phyloP scores from a whole-genome alignment of 2,888 invertebrate species.

The Cheilosia grossa region DNA sequence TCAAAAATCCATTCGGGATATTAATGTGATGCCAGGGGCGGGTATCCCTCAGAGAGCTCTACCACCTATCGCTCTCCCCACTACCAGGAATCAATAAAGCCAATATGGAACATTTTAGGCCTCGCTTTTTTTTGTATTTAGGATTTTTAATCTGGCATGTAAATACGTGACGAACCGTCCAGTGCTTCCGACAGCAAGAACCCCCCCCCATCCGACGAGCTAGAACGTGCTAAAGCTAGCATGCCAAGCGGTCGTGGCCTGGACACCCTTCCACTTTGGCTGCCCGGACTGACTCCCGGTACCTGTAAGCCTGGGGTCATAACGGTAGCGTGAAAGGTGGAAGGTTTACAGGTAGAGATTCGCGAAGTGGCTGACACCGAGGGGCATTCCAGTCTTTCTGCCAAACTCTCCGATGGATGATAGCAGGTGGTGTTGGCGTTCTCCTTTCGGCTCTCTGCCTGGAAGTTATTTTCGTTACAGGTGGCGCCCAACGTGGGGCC shows the following conservation, averaged over 20 bases:
- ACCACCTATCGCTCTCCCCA: too few relatives aligned
- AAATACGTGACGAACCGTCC: background rate
- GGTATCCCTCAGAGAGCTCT: too few relatives aligned
- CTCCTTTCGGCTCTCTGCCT: background rate
- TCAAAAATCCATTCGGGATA: background rate
- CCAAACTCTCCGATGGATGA: background rate
- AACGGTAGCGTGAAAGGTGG: too few relatives aligned
- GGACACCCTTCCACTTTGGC: background rate
- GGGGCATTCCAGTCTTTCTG: background rate
- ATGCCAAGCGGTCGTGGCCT: too few relatives aligned
- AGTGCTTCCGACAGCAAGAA: constrained; percentile 1
- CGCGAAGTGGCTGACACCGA: too few relatives aligned
- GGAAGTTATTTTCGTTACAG: background rate
- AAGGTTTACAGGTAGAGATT: background rate
- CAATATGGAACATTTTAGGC: too few relatives aligned
- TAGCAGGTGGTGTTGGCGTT: background rate
- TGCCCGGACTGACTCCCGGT: background rate
- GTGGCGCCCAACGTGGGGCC: constrained; percentile 4
- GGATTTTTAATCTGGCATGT: background rate
- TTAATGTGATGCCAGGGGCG: background rate
- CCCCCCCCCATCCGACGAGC: background rate
- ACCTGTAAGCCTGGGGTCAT: background rate
- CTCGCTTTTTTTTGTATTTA: too few relatives aligned
- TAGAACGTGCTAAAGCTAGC: background rate
- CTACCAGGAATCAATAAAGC: too few relatives aligned